Conservation (phyloP, 2,797 vertebrate genomes). For the Picus viridis region DNA sequence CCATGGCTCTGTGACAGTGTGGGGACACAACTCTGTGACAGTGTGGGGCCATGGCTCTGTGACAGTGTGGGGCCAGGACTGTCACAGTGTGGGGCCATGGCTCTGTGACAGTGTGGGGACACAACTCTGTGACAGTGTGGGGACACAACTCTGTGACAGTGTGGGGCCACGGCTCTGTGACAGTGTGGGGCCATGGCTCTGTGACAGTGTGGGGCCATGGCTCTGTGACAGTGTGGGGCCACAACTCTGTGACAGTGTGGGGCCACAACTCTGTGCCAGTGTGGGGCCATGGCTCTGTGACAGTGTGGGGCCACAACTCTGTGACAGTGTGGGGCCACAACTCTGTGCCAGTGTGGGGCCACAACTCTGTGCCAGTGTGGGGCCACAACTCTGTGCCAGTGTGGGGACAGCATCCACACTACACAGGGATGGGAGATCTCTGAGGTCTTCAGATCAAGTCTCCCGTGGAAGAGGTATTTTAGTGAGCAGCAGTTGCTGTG, state of each 20-base stretch:
- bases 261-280: not conserved
- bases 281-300: too few relatives aligned
- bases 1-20: too few relatives aligned
- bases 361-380: not conserved
- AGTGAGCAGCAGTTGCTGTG: not conserved
- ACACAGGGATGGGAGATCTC: not conserved
- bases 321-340: too few relatives aligned
- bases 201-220: not conserved
- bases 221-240: not conserved
- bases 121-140: too few relatives aligned
- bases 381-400: too few relatives aligned
- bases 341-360: not conserved
- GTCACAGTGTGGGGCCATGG: not conserved
- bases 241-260: too few relatives aligned
- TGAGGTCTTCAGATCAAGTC: not conserved
- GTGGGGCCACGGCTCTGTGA: not conserved
- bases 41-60: too few relatives aligned
- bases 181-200: too few relatives aligned
- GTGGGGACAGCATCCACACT: fast-evolving
- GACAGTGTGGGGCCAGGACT: too few relatives aligned
- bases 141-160: too few relatives aligned
- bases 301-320: not conserved
- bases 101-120: not conserved
- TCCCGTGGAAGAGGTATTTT: not conserved
- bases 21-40: not conserved